These are phyloP conservation scores for Cephalotes varians DNA, from an alignment of 2,888 invertebrate species.

Conservation along the genomic window DNA sequence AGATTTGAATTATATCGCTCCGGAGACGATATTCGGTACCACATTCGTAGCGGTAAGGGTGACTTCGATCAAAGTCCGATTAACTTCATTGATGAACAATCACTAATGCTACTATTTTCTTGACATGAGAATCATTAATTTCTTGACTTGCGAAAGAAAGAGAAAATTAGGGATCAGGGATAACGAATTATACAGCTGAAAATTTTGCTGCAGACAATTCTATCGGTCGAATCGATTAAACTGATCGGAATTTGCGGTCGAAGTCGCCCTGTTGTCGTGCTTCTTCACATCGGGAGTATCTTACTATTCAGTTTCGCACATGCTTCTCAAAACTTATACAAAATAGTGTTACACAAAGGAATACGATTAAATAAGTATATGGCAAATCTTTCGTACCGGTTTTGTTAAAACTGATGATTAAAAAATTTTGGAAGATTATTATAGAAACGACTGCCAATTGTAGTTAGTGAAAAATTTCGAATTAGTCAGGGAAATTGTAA, in stretches of 20 bases:
- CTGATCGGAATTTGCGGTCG: background rate
- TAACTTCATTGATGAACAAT: background rate
- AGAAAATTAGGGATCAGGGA: background rate
- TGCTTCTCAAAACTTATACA: slow-evolving; percentile 8
- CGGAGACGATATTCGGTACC: background rate
- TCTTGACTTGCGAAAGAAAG: background rate
- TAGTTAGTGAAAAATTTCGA: background rate
- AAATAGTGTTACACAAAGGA: background rate
- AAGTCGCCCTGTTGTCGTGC: background rate
- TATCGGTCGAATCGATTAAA: background rate
- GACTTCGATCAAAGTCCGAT: background rate
- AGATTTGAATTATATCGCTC: slow-evolving; percentile 5
- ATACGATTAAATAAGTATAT: slow-evolving; percentile 43
- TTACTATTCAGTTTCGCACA: background rate
- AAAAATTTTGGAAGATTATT: background rate
- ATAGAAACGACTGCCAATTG: background rate
- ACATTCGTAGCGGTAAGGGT: background rate
- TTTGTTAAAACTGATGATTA: background rate
- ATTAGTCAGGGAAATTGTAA: background rate
- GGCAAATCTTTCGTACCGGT: slow-evolving; percentile 21
- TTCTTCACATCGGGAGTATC: background rate
- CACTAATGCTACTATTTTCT: background rate
- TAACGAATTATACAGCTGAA: background rate
- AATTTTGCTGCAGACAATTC: background rate
- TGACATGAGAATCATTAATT: background rate